Percentiles rank a stretch among this genome's conserved stretches.
Evolutionary conservation across 2,797 vertebrate species (phyloP).

Genomic region (Podarcis siculus): DNA sequence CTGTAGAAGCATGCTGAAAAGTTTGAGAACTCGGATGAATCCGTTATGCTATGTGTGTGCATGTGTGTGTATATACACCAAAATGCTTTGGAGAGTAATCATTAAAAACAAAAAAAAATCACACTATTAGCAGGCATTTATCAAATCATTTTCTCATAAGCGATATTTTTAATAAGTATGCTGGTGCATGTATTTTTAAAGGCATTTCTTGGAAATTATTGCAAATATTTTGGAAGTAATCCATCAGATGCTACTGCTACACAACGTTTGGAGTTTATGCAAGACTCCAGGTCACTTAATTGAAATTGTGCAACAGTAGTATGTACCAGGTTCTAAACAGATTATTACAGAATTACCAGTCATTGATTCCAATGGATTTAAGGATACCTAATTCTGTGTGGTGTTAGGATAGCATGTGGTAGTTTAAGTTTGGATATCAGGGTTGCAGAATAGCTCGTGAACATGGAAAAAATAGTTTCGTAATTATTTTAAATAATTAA

Average conservation of each 20-base stretch:
- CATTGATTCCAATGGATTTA: background rate
- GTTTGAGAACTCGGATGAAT: conserved; percentile 64
- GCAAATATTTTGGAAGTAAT: conserved; percentile 47
- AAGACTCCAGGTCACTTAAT: background rate
- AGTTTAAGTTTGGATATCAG: background rate
- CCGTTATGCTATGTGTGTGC: conserved; percentile 51
- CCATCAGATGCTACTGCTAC: background rate
- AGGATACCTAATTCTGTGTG: background rate
- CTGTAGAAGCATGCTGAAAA: conserved; percentile 50
- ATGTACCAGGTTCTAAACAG: background rate
- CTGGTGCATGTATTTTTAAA: conserved; percentile 68
- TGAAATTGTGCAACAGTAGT: background rate
- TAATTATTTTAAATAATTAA: background rate
- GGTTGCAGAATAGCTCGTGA: background rate
- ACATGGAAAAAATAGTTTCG: background rate
- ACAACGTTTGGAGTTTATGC: background rate
- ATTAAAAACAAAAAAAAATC: conserved; percentile 68
- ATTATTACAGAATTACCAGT: background rate
- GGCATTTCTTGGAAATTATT: conserved; percentile 57
- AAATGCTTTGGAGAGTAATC: conserved; percentile 64
- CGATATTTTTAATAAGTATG: conserved; percentile 66
- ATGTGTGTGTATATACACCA: conserved; percentile 39
- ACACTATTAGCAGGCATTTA: conserved; percentile 71
- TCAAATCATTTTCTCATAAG: conserved; percentile 68
- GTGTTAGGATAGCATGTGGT: background rate